Base-by-base conservation (phyloP, 2,113 vertebrate species). In the Azemiops feae region DNA sequence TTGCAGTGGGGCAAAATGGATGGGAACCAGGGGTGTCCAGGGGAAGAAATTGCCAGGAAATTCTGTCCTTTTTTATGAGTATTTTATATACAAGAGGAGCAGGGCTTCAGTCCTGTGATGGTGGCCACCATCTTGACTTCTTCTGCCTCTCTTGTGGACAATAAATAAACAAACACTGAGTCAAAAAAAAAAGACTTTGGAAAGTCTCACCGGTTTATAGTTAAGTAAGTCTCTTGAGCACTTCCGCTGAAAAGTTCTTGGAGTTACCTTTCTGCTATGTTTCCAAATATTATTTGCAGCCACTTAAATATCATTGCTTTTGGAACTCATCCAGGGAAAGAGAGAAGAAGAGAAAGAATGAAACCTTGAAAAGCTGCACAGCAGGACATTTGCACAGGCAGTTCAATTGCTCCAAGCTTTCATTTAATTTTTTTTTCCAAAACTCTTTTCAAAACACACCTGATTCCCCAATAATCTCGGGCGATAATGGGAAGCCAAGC, bases 251-350 rank as follows among this genome's bases (percentile, higher is more conserved):
- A 87, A 47, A 22, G 20, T 45, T 47, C 54, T 91, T 30, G 5
- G 85, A 23, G 20, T 87, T 58, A n/a, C 18, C 22, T 34, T 87
- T 60, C 81, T 30, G 81, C 54, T 87, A 20, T 43, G 47, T 58
- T 91, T 39, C 5, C 54, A 20, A 85, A 87, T 55, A 60, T 92
- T 87, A 92, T 54, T 87, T 50, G 27, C 27, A 16, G 39, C 85
- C 43, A 34, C 54, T 45, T n/a, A 47, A 60, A 57, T 92, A n/a
- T 50, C 85, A 87, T 92, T 87, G 85, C 91, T 92, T 91, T 60
- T 92, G 91, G 91, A 87, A 87, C 55, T 43, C 81, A 86, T 54
- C 74, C 53, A 45, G 34, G 74, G 34, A 34, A 45, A n/a, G 85
- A n/a, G 47, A 43, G 39, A 57, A 22, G 53, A 58, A 8, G 39